Evolutionary conservation across 2,797 vertebrate genomes (phyloP).

Genomic region (Coreius guichenoti): DNA sequence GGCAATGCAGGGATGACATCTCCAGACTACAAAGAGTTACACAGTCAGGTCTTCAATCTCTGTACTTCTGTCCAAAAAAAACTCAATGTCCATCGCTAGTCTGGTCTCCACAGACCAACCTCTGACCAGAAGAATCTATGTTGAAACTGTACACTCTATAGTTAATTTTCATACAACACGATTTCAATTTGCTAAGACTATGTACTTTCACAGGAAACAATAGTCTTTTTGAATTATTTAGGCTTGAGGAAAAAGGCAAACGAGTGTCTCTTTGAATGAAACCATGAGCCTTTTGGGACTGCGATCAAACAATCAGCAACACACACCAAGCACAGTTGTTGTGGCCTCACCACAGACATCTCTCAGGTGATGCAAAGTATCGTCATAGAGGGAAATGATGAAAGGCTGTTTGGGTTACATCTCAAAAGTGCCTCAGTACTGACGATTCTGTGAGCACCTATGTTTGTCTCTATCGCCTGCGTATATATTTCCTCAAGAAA

Average conservation of each 20-base stretch:
- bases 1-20: not conserved
- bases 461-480: conserved; percentile 18
- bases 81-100: not conserved
- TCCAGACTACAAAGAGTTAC: not conserved
- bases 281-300: conserved; percentile 25
- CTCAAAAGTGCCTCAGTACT: conserved; percentile 28
- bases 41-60: not conserved
- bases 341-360: conserved; percentile 74
- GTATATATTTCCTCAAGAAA: conserved; percentile 34
- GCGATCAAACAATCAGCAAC: conserved; percentile 43
- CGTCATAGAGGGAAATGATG: conserved; percentile 62
- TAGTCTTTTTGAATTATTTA: conserved; percentile 26
- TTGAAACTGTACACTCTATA: not conserved
- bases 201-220: conserved; percentile 18
- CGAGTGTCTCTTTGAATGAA: conserved; percentile 33
- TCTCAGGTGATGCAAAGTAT: conserved; percentile 60
- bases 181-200: not conserved
- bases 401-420: conserved; percentile 51
- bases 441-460: conserved; percentile 13
- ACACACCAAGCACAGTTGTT: conserved; percentile 46
- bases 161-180: conserved; percentile 1
- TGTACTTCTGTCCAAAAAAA: not conserved
- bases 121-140: conserved; percentile 2
- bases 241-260: conserved; percentile 21
- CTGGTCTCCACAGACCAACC: not conserved